Evolutionary conservation across 1,140 invertebrate genomes (phyloP).

Genomic region (Ganaspis sp.): DNA sequence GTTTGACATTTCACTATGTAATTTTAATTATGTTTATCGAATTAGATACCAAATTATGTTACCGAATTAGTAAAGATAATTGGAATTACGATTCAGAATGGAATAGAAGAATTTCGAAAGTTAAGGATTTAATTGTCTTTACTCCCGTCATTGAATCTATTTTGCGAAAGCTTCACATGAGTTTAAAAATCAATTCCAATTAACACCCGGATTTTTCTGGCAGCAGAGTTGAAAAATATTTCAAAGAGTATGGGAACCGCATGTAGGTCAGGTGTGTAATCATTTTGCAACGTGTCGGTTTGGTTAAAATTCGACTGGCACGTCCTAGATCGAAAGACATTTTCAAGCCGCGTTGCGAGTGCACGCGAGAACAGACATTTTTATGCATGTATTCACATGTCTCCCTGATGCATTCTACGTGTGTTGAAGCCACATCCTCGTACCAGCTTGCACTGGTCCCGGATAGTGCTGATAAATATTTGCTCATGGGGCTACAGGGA

Average conservation of each 20-base stretch:
- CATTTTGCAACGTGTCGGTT: conserved; percentile 59
- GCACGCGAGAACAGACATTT: conserved; percentile 61
- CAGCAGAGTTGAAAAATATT: neutral
- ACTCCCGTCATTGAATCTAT: neutral
- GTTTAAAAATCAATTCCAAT: neutral
- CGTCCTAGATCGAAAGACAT: conserved; percentile 52
- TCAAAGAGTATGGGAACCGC: neutral
- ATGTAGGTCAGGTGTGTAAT: conserved; percentile 55
- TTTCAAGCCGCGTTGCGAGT: conserved; percentile 47
- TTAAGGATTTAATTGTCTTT: neutral
- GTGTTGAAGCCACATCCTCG: conserved; percentile 39
- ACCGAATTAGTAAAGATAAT: no score
- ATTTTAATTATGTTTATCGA: no score
- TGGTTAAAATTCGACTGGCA: conserved; percentile 59
- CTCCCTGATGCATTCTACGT: conserved; percentile 55
- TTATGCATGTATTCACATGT: conserved; percentile 65
- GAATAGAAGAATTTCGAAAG: neutral
- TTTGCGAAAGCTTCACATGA: neutral
- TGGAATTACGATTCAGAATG: no score
- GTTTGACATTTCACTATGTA: no score
- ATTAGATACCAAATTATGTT: no score
- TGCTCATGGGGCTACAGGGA: conserved; percentile 63
- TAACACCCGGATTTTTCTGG: neutral
- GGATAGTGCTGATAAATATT: conserved; percentile 65
- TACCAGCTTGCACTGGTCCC: conserved; percentile 51